phyloP scores from a whole-genome alignment of 1,140 invertebrate species.

The Drosophila pectinifera region DNA sequence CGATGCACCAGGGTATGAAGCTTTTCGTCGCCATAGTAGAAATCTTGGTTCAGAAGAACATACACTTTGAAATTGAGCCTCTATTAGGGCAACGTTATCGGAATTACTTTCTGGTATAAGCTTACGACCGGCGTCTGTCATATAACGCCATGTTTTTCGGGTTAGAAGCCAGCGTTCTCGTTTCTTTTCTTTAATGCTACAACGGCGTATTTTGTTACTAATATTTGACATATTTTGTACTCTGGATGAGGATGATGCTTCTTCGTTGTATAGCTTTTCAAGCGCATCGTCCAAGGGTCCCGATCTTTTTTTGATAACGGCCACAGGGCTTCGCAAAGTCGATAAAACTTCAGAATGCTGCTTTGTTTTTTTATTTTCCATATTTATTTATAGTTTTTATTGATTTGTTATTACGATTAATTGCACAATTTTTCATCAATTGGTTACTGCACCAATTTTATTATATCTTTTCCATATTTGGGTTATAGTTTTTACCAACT shows the following conservation, averaged over 20 bases:
- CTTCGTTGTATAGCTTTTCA: conserved; percentile 25
- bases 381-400: background rate
- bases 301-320: conserved; percentile 66
- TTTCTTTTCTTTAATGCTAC: conserved; percentile 68
- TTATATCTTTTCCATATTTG: background rate
- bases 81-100: conserved; percentile 91
- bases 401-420: background rate
- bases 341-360: background rate
- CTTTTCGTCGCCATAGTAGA: conserved; percentile 90
- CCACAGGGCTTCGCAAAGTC: conserved; percentile 52
- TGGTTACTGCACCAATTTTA: background rate
- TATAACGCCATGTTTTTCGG: conserved; percentile 95
- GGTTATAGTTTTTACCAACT: too few species aligned
- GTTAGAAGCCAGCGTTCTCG: conserved; percentile 93
- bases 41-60: conserved; percentile 91
- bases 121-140: conserved; percentile 94
- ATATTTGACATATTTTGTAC: background rate
- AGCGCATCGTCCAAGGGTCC: conserved; percentile 59
- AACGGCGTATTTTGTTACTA: conserved; percentile 36
- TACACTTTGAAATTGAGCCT: conserved; percentile 93
- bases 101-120: conserved; percentile 91
- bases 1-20: conserved; percentile 90
- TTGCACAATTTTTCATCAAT: background rate
- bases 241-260: background rate
- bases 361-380: conserved; percentile 33